Conservation (phyloP, 2,888 invertebrate genomes). For the Apoda limacodes region DNA sequence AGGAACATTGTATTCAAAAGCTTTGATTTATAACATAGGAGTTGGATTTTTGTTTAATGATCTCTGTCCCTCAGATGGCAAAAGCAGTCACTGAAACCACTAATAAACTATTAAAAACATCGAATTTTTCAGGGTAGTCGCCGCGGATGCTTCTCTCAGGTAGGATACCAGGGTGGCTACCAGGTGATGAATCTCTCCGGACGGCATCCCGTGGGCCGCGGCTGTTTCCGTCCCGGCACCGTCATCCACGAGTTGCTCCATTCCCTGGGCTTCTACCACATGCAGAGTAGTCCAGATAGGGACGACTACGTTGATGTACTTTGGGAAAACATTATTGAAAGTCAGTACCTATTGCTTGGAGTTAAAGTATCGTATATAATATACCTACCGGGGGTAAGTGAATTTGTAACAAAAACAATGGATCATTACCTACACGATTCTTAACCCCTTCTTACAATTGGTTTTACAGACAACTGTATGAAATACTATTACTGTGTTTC, state of each 20-base stretch:
- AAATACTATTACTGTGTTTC: too few species aligned
- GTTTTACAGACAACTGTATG: too few species aligned
- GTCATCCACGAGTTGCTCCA: constrained; percentile 84
- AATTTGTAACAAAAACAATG: too few species aligned
- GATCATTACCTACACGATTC: too few species aligned
- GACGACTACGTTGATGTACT: constrained; percentile 80
- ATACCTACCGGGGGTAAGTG: too few species aligned
- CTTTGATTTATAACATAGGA: too few species aligned
- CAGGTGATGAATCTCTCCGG: constrained; percentile 70
- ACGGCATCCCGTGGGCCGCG: constrained; percentile 65
- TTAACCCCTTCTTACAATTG: too few species aligned
- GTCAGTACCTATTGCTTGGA: constrained; percentile 51
- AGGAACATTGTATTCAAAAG: too few species aligned
- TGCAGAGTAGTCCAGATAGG: constrained; percentile 82
- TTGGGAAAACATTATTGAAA: constrained; percentile 77
- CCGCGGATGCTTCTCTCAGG: constrained; percentile 61
- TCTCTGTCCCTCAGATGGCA: background rate
- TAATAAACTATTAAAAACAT: background rate
- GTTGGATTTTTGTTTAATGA: background rate
- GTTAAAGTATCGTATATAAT: too few species aligned
- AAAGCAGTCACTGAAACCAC: background rate
- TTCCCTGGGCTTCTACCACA: constrained; percentile 85
- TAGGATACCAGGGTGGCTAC: constrained; percentile 58
- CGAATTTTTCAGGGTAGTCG: constrained; percentile 47
- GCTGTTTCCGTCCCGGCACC: constrained; percentile 74